phyloP scores from a whole-genome alignment of 1,140 invertebrate genomes.

The Drosophila suzukii region DNA sequence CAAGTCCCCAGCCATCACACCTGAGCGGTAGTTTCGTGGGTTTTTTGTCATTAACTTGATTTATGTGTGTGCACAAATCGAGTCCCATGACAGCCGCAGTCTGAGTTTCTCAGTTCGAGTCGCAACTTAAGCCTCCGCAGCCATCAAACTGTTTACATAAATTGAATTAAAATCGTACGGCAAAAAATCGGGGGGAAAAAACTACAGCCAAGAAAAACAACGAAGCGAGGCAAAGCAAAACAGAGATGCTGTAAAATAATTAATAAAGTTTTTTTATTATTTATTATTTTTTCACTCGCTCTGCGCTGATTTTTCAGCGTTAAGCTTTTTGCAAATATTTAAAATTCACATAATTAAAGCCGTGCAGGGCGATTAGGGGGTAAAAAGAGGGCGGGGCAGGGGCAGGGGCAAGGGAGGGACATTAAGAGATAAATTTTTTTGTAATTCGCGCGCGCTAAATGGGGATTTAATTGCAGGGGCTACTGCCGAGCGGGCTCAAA shows the following conservation, averaged over 20 bases:
- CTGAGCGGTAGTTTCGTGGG: conserved; percentile 26
- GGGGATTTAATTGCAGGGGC: conserved; percentile 83
- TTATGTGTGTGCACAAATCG: conserved; percentile 67
- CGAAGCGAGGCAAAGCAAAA: conserved; percentile 22
- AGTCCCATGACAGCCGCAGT: conserved; percentile 49
- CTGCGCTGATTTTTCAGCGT: conserved; percentile 73
- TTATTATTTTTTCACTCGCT: conserved; percentile 11
- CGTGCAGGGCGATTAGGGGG: conserved; percentile 58
- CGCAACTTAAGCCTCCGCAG: conserved; percentile 48
- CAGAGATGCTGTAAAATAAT: conserved; percentile 79
- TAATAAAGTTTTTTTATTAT: conserved; percentile 71
- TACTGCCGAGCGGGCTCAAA: conserved; percentile 54
- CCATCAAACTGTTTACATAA: conserved; percentile 78
- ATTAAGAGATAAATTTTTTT: conserved; percentile 74
- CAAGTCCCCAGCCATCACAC: conserved; percentile 8
- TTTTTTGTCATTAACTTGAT: conserved; percentile 81
- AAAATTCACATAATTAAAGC: conserved; percentile 83
- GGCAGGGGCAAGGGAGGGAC: conserved; percentile 10
- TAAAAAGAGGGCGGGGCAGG: neutral
- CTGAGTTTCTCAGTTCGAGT: conserved; percentile 21
- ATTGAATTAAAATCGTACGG: conserved; percentile 74
- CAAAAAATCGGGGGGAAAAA: conserved; percentile 39
- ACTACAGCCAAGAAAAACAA: conserved; percentile 32
- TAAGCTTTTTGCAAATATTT: conserved; percentile 82
- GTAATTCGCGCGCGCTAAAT: conserved; percentile 69